A percentile compares a stretch with the other conserved stretches of the same genome.
These are phyloP conservation scores for Pipra filicauda DNA, from an alignment of 2,113 vertebrate genomes.

Conservation along the genomic window DNA sequence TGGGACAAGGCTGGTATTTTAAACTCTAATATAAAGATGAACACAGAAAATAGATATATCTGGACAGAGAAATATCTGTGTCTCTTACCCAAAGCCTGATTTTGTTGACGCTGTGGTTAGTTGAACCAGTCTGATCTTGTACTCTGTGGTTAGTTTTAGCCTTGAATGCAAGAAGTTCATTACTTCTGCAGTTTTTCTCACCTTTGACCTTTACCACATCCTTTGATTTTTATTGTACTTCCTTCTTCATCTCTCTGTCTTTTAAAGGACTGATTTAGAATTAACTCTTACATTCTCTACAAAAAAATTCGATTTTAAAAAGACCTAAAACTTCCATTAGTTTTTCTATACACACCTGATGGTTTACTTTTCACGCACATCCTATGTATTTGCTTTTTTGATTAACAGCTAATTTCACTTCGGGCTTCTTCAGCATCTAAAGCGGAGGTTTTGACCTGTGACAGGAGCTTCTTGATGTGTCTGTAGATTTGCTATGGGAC, in stretches of 20 bases:
- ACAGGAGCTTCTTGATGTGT: not conserved
- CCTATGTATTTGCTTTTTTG: not conserved
- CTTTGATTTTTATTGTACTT: not conserved
- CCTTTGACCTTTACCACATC: not conserved
- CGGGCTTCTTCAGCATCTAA: not conserved
- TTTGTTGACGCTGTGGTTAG: not conserved
- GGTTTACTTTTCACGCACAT: not conserved
- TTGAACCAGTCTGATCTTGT: not conserved
- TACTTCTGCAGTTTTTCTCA: not conserved
- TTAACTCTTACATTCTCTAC: not conserved
- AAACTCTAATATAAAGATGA: not conserved
- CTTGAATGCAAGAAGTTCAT: not conserved
- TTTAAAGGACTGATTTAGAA: not conserved
- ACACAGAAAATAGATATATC: not conserved
- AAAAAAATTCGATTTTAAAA: not conserved
- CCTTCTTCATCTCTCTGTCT: not conserved
- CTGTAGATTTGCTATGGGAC: not conserved
- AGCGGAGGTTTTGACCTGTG: not conserved
- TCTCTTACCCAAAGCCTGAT: not conserved
- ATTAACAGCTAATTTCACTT: not conserved
- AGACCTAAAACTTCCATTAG: not conserved
- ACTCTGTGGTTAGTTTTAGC: not conserved
- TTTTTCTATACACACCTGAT: not conserved
- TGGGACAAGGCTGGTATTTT: not conserved
- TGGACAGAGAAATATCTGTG: not conserved